A percentile compares a stretch with the other conserved stretches of the same genome.
Evolutionary conservation across 2,888 invertebrate species (phyloP).

Genomic region (Bruchidius siliquastri): DNA sequence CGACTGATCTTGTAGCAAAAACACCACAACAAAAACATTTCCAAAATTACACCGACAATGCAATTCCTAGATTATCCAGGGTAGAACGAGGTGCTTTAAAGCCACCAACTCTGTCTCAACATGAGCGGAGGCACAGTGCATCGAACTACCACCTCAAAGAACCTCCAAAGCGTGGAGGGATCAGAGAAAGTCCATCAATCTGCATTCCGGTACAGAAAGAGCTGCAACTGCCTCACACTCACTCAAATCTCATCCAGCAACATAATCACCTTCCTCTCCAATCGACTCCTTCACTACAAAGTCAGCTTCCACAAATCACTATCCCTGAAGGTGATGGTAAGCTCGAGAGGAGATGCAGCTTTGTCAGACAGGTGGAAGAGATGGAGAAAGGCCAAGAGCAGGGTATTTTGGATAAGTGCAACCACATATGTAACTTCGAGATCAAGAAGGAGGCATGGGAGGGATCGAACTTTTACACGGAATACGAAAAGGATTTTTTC

Average conservation of each 20-base stretch:
- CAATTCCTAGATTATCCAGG: conserved; percentile 52
- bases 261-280: conserved; percentile 32
- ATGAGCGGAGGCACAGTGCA: conserved; percentile 43
- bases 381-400: conserved; percentile 42
- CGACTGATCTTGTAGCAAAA: conserved; percentile 42
- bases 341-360: conserved; percentile 48
- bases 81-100: conserved; percentile 47
- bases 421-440: conserved; percentile 47
- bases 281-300: conserved; percentile 45
- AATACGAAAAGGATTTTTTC: conserved; percentile 41
- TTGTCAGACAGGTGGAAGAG: conserved; percentile 50
- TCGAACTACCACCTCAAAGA: conserved; percentile 39
- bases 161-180: conserved; percentile 35
- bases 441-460: conserved; percentile 43
- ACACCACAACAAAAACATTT: conserved; percentile 50
- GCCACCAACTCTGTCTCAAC: conserved; percentile 37
- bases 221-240: conserved; percentile 45
- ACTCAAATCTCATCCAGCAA: conserved; percentile 37
- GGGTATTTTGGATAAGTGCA: conserved; percentile 42
- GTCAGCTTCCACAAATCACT: conserved; percentile 54
- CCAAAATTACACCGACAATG: conserved; percentile 52
- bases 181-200: conserved; percentile 47
- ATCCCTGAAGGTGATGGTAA: conserved; percentile 46
- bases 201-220: conserved; percentile 47
- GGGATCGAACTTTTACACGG: conserved; percentile 39